Evolutionary conservation across 23 tunicate genomes (phyloP), one percentile per base, ranked within the genome.

Genomic region (Styela plicata): DNA sequence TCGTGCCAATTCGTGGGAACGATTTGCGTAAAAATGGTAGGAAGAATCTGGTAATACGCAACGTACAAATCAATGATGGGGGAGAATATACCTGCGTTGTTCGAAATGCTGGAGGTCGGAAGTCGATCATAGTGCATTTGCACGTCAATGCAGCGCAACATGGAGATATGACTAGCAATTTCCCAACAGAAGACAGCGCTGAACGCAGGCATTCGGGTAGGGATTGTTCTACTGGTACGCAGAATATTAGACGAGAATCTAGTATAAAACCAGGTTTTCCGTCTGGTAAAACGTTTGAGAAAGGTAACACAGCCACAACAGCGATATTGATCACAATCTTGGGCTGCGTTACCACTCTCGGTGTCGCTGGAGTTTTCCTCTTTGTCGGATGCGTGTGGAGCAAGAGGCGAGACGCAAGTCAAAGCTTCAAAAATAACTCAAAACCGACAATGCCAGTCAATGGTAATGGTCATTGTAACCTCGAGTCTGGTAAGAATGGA

Each of bases 101-200:
- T 22, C 81, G 81, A 33, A 33, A 36, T n/a, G 81, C 81, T 24
- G 81, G 81, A 25, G 81, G 81, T 21, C 24, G 44, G 27, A 44
- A 36, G 64, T 23, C 31, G 25, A 33, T 76, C 22, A 76, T 17
- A 7, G 66, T 76, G 21, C 1, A 37, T 21, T 27, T 76, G 63
- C 36, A 76, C 21, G 81, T 76, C 0, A 13, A 44, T 44, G 57
- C 57, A 44, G 57, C 57, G 10, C 36, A 36, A 18, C 24, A 36
- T 24, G 24, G 63, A 27, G 1, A 0, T 5, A 28, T 26, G 24
- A 30, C 10, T 3, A n/a, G 35, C 37, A 21, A 30, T 32, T 71
- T 33, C 7, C 24, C 35, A 3, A 34, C 77, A 3, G 30, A 18
- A 3, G 17, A 17, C 7, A 18, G 70, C 7, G 17, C 10, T 27